A percentile compares a stretch with the other conserved stretches of the same genome.
phyloP scores from a whole-genome alignment of 1,140 invertebrate species.

The Cyrtorhinus lividipennis region DNA sequence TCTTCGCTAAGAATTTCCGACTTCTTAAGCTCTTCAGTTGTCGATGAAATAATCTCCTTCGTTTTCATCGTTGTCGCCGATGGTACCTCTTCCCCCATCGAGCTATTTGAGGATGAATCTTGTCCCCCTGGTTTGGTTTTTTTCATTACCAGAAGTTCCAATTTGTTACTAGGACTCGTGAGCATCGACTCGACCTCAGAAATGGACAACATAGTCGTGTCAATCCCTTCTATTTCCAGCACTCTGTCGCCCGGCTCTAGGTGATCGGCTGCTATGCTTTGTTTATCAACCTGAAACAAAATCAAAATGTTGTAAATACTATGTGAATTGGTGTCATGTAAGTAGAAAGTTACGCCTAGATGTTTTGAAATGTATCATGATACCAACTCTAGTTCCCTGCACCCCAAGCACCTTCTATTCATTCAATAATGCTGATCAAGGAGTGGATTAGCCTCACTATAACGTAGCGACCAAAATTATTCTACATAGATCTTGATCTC shows the following conservation, averaged over 20 bases:
- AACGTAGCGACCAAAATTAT: too few relatives aligned
- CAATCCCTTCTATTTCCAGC: conserved; percentile 15
- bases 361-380: not conserved
- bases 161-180: conserved; percentile 6
- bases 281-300: conserved; percentile 14
- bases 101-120: too few relatives aligned
- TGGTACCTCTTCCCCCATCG: not conserved
- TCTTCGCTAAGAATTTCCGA: conserved; percentile 1
- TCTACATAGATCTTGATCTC: too few relatives aligned
- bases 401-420: too few relatives aligned
- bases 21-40: not conserved
- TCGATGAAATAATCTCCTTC: not conserved
- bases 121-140: too few relatives aligned
- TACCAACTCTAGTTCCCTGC: not conserved
- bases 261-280: conserved; percentile 1
- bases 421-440: too few relatives aligned
- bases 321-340: too few relatives aligned
- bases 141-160: conserved; percentile 13
- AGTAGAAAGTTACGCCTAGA: too few relatives aligned
- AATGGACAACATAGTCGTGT: conserved; percentile 11
- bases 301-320: too few relatives aligned
- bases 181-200: conserved; percentile 1
- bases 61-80: not conserved
- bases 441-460: too few relatives aligned
- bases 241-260: conserved; percentile 9